Evolutionary conservation across 2,113 vertebrate genomes (phyloP).

Genomic region (Myrmecophaga tridactyla): DNA sequence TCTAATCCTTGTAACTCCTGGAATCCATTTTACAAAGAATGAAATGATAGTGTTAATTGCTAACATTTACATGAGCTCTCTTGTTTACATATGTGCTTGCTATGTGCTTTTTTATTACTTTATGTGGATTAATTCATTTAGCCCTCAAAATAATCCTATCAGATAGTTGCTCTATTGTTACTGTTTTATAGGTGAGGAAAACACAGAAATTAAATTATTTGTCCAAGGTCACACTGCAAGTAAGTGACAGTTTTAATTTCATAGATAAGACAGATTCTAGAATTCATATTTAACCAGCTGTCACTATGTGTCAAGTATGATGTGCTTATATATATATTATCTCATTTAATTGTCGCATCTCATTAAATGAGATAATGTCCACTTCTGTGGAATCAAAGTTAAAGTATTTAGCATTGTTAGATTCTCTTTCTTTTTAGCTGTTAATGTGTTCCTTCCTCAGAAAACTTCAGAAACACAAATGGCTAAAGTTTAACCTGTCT

Average conservation of each 20-base stretch:
- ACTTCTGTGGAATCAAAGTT: neutral
- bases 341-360: constrained; percentile 2
- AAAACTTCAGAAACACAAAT: neutral
- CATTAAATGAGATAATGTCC: neutral
- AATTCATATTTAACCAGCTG: neutral
- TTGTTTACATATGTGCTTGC: neutral
- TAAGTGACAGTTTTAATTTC: neutral
- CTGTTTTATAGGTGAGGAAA: constrained; percentile 26
- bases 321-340: neutral
- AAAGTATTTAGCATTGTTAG: neutral
- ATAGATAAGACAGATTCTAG: neutral
- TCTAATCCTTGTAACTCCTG: neutral
- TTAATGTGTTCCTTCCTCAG: neutral
- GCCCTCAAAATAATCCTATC: neutral
- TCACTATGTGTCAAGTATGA: neutral
- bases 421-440: neutral
- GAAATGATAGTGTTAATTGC: neutral
- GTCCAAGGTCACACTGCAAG: neutral
- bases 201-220: neutral
- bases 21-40: neutral
- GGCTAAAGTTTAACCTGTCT: neutral
- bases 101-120: neutral
- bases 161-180: neutral
- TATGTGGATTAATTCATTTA: neutral
- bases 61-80: neutral